These are phyloP conservation scores for Melieria picta DNA, from an alignment of 2,888 invertebrate species.

Conservation along the genomic window DNA sequence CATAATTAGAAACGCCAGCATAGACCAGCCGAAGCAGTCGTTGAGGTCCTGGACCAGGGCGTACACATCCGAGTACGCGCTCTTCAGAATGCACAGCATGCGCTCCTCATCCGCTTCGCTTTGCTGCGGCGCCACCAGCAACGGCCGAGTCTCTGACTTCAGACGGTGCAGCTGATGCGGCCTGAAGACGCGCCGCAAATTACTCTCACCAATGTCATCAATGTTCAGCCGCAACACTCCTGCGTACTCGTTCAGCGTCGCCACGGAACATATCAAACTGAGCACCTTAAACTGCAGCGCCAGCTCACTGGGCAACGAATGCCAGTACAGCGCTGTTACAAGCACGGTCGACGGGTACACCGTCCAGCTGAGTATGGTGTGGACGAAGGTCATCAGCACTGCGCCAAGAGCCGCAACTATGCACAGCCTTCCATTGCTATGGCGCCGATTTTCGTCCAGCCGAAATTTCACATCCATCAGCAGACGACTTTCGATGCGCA, in stretches of 20 bases:
- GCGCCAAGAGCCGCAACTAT: not conserved
- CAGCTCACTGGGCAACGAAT: slow-evolving; percentile 46
- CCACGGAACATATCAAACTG: slow-evolving; percentile 42
- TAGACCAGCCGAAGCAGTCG: slow-evolving; percentile 61
- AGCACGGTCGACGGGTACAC: no score
- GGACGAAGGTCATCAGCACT: not conserved
- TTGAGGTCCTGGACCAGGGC: slow-evolving; percentile 53
- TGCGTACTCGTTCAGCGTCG: slow-evolving; percentile 48
- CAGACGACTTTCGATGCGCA: not conserved
- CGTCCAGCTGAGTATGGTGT: not conserved
- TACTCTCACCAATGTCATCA: slow-evolving; percentile 48
- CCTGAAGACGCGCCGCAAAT: slow-evolving; percentile 39
- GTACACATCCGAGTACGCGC: slow-evolving; percentile 56
- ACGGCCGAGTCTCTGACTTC: not conserved
- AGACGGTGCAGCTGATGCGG: no score
- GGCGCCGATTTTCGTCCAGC: not conserved
- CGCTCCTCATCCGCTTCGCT: slow-evolving; percentile 34
- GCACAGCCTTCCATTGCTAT: not conserved
- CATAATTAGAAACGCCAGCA: slow-evolving; percentile 54
- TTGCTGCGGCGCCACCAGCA: slow-evolving; percentile 12
- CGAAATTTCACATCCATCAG: not conserved
- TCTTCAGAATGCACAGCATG: slow-evolving; percentile 52
- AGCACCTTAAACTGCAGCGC: slow-evolving; percentile 52
- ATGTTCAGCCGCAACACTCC: slow-evolving; percentile 41
- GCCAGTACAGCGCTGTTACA: slow-evolving; percentile 39